Conservation (phyloP, 2,113 vertebrate species). For the Cyanistes caeruleus region DNA sequence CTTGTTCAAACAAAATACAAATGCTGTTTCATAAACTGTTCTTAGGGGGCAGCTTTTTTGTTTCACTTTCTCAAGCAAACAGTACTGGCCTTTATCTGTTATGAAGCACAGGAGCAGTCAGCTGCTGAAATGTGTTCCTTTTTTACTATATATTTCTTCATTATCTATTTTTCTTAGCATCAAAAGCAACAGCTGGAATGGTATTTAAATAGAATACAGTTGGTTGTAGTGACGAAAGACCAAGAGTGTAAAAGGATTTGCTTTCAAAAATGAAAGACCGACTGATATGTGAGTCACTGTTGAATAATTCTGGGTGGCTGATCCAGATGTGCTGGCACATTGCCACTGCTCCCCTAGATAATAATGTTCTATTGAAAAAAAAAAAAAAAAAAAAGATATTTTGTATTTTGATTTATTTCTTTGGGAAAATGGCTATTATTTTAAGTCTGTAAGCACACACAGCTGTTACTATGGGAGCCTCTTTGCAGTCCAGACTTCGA, state of each 20-base stretch:
- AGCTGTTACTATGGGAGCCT: not conserved
- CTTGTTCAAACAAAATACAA: not conserved
- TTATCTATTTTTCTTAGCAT: not conserved
- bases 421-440: not conserved
- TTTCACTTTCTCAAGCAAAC: not conserved
- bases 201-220: not conserved
- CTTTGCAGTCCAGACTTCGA: not conserved
- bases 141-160: not conserved
- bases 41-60: not conserved
- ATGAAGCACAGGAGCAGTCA: not conserved
- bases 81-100: not conserved
- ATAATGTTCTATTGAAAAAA: not conserved
- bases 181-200: not conserved
- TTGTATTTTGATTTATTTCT: slow-evolving; percentile 18
- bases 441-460: not conserved
- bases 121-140: not conserved
- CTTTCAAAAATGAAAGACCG: not conserved
- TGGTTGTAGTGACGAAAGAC: not conserved
- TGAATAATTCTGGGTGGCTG: not conserved
- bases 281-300: not conserved
- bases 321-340: slow-evolving; percentile 21
- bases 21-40: not conserved
- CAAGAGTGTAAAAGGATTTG: not conserved
- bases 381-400: not conserved
- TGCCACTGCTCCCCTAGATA: not conserved